Evolutionary conservation across 2,888 invertebrate species (phyloP).

Genomic region (Rhagium mordax): DNA sequence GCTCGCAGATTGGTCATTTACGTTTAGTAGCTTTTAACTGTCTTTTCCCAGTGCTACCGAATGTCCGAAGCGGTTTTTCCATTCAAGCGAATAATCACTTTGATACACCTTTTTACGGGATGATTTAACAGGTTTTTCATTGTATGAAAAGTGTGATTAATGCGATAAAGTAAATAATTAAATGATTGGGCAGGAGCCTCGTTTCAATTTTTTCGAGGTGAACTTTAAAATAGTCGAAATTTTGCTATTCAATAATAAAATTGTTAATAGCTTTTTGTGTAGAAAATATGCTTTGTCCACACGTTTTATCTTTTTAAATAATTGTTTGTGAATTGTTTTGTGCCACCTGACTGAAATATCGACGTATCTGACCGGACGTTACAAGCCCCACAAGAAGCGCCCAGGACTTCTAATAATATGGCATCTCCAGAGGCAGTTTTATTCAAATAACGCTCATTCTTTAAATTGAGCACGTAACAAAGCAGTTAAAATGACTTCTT

Average conservation of each 20-base stretch:
- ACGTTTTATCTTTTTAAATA: neutral
- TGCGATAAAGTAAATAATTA: neutral
- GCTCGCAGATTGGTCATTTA: neutral
- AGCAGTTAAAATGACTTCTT: constrained; percentile 13
- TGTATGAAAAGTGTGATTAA: neutral
- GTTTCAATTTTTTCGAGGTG: neutral
- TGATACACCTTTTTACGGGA: neutral
- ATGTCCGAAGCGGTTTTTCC: neutral
- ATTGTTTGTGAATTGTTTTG: neutral
- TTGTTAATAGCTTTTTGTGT: no score
- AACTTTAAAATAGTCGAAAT: neutral
- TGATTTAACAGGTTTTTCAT: neutral
- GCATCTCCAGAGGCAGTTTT: constrained; percentile 5
- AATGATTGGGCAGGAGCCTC: neutral
- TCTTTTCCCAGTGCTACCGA: neutral
- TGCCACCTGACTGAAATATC: neutral
- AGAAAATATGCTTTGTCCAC: neutral
- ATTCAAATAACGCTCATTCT: constrained; percentile 13
- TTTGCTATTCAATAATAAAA: no score
- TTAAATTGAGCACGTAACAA: constrained; percentile 18
- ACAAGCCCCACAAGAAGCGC: neutral
- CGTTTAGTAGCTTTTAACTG: neutral
- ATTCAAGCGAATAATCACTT: neutral
- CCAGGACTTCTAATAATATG: neutral
- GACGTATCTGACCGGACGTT: constrained; percentile 1